Evolutionary conservation across 64 coral and sea anemone genomes (phyloP).

Genomic region (Dendrophyllia cribrosa): DNA sequence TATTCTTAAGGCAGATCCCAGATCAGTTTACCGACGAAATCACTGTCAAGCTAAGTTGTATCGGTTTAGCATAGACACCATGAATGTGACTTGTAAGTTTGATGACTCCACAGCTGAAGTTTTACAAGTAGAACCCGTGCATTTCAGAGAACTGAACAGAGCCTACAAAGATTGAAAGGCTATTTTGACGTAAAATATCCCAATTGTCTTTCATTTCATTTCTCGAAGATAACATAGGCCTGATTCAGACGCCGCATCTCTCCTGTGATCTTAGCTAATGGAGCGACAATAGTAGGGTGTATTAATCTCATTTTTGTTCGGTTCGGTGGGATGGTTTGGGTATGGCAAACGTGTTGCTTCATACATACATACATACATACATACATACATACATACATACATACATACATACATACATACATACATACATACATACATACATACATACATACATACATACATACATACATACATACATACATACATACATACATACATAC

Average conservation of each 20-base stretch:
- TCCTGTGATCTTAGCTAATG: no score
- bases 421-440: not conserved
- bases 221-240: no score
- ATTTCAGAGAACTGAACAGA: not conserved
- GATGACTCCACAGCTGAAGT: constrained; percentile 52
- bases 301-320: no score
- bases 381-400: not conserved
- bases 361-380: constrained; percentile 6
- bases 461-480: not conserved
- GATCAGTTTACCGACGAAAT: constrained; percentile 69
- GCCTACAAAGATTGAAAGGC: not conserved
- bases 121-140: constrained; percentile 63
- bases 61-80: constrained; percentile 64
- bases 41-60: constrained; percentile 60
- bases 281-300: no score
- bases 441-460: not conserved
- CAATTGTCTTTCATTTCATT: no score
- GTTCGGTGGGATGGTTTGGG: no score
- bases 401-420: not conserved
- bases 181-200: no score
- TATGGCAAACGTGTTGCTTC: not conserved
- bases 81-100: constrained; percentile 79
- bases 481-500: not conserved
- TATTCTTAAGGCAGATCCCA: constrained; percentile 74
- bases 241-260: no score